These are phyloP conservation scores for Micrasema minimum DNA, from an alignment of 1,140 invertebrate species.

Conservation along the genomic window DNA sequence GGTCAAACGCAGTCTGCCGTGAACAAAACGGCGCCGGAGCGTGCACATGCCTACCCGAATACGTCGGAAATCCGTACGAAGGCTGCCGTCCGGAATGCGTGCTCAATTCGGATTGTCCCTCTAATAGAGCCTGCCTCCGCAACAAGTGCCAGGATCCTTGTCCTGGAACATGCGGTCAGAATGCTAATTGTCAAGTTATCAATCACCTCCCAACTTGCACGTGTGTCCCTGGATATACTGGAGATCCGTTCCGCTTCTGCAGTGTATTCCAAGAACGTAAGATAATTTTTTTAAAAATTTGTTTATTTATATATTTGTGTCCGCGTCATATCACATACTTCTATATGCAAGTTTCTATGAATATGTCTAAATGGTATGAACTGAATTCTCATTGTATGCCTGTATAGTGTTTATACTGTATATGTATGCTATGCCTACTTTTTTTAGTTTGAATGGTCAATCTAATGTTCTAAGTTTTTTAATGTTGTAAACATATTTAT, in stretches of 20 bases:
- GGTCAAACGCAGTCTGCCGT: slow-evolving; percentile 80
- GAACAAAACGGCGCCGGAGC: slow-evolving; percentile 81
- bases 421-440: too few relatives aligned
- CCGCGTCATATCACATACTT: too few relatives aligned
- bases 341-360: too few relatives aligned
- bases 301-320: slow-evolving; percentile 52
- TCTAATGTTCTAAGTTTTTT: too few relatives aligned
- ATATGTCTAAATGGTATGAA: too few relatives aligned
- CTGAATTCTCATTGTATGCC: too few relatives aligned
- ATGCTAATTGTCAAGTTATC: slow-evolving; percentile 77
- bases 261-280: slow-evolving; percentile 69
- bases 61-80: slow-evolving; percentile 79
- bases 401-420: too few relatives aligned
- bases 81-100: slow-evolving; percentile 79
- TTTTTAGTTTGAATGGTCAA: too few relatives aligned
- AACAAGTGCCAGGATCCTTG: slow-evolving; percentile 80
- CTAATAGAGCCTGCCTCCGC: slow-evolving; percentile 74
- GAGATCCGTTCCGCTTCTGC: slow-evolving; percentile 77
- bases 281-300: slow-evolving; percentile 49
- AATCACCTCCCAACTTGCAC: slow-evolving; percentile 82
- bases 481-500: too few relatives aligned
- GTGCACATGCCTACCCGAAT: slow-evolving; percentile 78
- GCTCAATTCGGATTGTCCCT: slow-evolving; percentile 76
- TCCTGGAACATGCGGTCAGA: slow-evolving; percentile 76
- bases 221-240: slow-evolving; percentile 76